Base-by-base conservation (phyloP, 2,113 vertebrate species). In the Semnornis frantzii region DNA sequence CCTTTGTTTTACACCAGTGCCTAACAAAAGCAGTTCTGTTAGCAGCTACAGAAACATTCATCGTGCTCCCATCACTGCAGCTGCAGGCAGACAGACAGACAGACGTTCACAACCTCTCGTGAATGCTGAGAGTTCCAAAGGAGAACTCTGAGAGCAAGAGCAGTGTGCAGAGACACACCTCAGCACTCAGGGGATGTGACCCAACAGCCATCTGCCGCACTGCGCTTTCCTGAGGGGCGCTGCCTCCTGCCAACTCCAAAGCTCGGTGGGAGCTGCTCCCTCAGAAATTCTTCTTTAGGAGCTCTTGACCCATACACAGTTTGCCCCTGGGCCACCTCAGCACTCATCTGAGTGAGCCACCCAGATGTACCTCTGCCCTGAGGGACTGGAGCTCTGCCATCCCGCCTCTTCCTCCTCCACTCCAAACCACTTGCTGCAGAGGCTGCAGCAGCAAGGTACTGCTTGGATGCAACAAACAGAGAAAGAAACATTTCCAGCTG, bases 11-110 rank as follows among this genome's bases (percentile, higher is more conserved):
- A 73, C 60, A 63, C 12, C 25, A 33, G 7, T 31, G 8, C 39
- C 59, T 73, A 52, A 84, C 83, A 20, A 59, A 23, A 89, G 64
- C 75, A 76, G 11, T 54, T 68, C 8, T 4, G 15, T 60, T 57
- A 71, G 44, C 30, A 57, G 0, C 0, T 31, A 42, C 8, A 57
- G 6, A 30, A 65, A 60, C 37, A 64, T 55, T 30, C 8, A 55
- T 10, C 44, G 31, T 5, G 31, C 39, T 28, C 50, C 39, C 13
- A 54, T 30, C 46, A 15, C 69, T n/a, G 37, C 37, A 37, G 66
- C 54, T 75, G 48, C 37, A 89, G 44, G 50, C 25, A 79, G 37
- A 10, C 37, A 39, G 37, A 59, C 10, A 21, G 21, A 48, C 0
- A 48, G 44, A 71, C 21, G 31, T 23, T 28, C 16, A 74, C 30